Base-by-base conservation (phyloP, 1,140 invertebrate species). In the Drosophila dunni region DNA sequence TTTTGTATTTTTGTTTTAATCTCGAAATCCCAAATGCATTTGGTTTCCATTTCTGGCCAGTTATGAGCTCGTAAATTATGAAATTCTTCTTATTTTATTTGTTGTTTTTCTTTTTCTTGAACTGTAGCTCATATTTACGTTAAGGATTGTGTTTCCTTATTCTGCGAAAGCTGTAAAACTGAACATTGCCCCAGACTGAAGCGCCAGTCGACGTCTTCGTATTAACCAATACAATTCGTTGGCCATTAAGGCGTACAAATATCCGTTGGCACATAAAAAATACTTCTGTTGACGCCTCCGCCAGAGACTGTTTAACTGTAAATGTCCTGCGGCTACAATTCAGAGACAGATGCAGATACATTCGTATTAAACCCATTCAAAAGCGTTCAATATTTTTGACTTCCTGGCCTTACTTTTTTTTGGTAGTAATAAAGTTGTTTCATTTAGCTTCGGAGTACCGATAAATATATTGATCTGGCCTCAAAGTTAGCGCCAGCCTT, bases 61-160 rank as follows among this genome's bases (percentile, higher is more conserved):
- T 86, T 85, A 86, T 89, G 83, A 86, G 79, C 83, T 86, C 83
- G 84, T 86, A 86, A 86, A 86, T 86, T 83, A 86, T 64, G 36
- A 51, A 34, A 40, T 63, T 53, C 48, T 15, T 50, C 13, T 53
- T 45, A 61, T 65, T 10, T 44, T 36, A 20, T 20, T 11, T 68
- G 34, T 50, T 66, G 45, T 29, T 29, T 29, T 29, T 29, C 24
- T 29, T 29, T 29, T 29, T 29, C 6, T 6, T 29, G 3, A 29
- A 29, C 24, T 45, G 8, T 58, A 48, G 34, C 50, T 75, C 65
- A 42, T 57, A 69, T 74, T 68, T 42, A 74, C 6, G 62, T 53
- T 38, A 60, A 75, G 81, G 69, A 74, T 86, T 88, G 75, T 71
- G 64, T 85, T 81, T 79, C 75, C 77, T 88, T 86, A 5, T 86